phyloP scores from a whole-genome alignment of 2,113 vertebrate species.

The Elachura formosa region DNA sequence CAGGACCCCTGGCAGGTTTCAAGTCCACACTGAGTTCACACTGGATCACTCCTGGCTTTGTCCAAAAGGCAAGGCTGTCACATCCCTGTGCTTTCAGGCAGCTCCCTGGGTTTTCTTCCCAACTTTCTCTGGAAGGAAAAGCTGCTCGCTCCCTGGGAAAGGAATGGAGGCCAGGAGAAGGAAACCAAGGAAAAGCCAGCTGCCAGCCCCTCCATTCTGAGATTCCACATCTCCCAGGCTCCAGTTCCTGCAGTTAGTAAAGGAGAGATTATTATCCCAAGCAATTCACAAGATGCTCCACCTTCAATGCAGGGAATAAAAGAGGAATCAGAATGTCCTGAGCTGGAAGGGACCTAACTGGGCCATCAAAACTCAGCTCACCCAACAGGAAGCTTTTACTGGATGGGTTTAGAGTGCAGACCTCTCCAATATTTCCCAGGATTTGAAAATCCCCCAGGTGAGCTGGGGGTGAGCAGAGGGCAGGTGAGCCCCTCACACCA shows the following conservation, averaged over 20 bases:
- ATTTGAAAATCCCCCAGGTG: background rate
- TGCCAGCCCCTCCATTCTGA: background rate
- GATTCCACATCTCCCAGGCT: background rate
- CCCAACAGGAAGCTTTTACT: background rate
- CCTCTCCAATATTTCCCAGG: accelerated
- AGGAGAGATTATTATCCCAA: background rate
- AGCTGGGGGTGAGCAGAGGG: background rate
- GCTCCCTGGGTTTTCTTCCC: background rate
- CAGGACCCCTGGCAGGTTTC: background rate
- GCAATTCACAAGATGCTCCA: background rate
- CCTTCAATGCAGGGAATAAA: background rate
- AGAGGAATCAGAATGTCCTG: background rate
- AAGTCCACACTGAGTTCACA: background rate
- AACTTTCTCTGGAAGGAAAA: background rate
- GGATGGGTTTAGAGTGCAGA: background rate
- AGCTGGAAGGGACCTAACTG: background rate
- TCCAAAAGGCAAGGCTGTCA: background rate
- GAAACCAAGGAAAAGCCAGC: background rate
- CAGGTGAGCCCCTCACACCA: background rate
- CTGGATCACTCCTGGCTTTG: background rate
- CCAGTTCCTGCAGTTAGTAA: background rate
- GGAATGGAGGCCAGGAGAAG: background rate
- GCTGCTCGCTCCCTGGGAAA: background rate
- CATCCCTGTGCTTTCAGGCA: background rate
- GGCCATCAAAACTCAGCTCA: background rate